These are phyloP conservation scores for Sturnus vulgaris DNA, from an alignment of 2,113 vertebrate genomes.

Conservation along the genomic window DNA sequence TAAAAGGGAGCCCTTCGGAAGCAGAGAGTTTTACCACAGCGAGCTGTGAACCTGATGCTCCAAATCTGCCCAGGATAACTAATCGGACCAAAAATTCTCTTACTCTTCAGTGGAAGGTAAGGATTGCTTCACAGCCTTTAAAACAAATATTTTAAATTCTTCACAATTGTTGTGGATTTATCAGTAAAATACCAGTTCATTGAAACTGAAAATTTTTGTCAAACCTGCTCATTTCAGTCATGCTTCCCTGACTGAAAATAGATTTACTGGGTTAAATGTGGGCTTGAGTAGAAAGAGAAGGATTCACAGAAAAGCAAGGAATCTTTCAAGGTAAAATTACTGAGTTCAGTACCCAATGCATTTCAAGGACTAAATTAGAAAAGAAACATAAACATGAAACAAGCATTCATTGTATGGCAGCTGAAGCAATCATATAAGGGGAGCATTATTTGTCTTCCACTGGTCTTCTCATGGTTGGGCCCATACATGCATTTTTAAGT, in stretches of 20 bases:
- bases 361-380: neutral
- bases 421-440: neutral
- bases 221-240: neutral
- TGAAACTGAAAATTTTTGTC: neutral
- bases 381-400: neutral
- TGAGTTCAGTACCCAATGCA: neutral
- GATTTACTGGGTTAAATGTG: neutral
- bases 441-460: neutral
- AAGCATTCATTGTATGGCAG: neutral
- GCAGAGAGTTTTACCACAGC: slow-evolving; percentile 88
- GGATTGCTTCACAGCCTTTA: neutral
- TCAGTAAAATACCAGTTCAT: neutral
- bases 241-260: neutral
- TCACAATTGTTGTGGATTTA: neutral
- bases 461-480: neutral
- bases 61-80: slow-evolving; percentile 86
- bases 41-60: slow-evolving; percentile 89
- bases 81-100: slow-evolving; percentile 93
- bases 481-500: neutral
- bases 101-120: slow-evolving; percentile 92
- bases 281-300: neutral
- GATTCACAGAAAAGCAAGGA: neutral
- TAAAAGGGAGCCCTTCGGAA: slow-evolving; percentile 88
- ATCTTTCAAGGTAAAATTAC: neutral
- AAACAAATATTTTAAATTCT: neutral